Evolutionary conservation across 2,797 vertebrate genomes (phyloP).

Genomic region (Halcyon smyrnensis): DNA sequence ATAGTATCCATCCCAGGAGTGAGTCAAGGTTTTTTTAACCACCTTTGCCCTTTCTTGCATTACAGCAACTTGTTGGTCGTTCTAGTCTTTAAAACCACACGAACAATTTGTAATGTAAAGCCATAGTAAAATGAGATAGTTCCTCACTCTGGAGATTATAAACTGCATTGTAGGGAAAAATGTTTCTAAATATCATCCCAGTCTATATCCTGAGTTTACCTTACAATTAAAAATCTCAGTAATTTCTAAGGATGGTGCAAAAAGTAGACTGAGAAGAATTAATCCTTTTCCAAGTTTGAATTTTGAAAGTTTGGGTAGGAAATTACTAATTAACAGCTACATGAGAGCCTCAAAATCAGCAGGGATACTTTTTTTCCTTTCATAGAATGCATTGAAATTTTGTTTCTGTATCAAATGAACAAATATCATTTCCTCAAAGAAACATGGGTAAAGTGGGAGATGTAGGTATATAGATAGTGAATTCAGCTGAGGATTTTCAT

Average conservation of each 20-base stretch:
- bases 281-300: background rate
- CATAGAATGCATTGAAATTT: fast-evolving
- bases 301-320: background rate
- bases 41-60: background rate
- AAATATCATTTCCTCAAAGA: background rate
- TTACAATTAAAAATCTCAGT: background rate
- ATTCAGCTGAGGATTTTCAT: background rate
- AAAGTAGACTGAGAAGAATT: background rate
- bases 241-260: background rate
- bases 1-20: background rate
- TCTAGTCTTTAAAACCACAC: background rate
- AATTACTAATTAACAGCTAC: background rate
- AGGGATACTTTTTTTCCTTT: background rate
- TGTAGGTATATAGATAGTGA: background rate
- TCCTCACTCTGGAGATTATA: background rate
- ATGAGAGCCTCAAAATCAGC: background rate
- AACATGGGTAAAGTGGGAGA: fast-evolving
- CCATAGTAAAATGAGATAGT: background rate
- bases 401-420: background rate
- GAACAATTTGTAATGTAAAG: background rate
- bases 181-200: background rate
- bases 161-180: background rate
- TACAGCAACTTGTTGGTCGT: background rate
- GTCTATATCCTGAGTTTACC: background rate
- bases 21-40: background rate